phyloP scores from a whole-genome alignment of 2,113 vertebrate genomes.

The Burhinus oedicnemus region DNA sequence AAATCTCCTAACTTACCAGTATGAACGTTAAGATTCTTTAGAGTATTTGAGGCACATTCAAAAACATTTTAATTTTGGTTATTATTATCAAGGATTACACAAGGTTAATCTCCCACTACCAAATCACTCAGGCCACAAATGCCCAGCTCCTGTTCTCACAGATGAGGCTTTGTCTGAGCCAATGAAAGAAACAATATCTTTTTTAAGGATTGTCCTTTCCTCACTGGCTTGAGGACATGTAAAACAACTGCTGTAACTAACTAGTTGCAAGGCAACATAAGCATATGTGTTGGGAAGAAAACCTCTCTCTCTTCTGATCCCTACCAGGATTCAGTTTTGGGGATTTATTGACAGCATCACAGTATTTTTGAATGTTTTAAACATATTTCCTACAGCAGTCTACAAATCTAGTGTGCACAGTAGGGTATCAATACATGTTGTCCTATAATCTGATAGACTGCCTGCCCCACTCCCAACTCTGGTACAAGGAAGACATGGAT shows the following conservation, averaged over 20 bases:
- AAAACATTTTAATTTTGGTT: slow-evolving; percentile 1
- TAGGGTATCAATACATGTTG: background rate
- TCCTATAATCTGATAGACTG: background rate
- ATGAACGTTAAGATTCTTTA: slow-evolving; percentile 16
- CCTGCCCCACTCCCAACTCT: background rate
- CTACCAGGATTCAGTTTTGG: background rate
- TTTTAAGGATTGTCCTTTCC: background rate
- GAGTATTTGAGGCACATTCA: background rate
- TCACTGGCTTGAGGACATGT: background rate
- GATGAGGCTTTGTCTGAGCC: background rate
- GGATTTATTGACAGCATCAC: background rate
- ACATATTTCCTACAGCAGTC: background rate
- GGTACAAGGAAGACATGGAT: background rate
- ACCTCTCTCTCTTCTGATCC: background rate
- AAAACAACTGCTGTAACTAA: background rate
- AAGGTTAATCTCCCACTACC: background rate
- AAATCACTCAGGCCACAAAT: background rate
- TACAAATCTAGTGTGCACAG: background rate
- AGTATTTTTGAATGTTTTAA: background rate
- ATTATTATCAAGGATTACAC: background rate
- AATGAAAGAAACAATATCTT: background rate
- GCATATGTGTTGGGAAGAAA: background rate
- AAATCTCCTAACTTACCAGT: background rate
- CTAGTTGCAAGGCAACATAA: background rate
- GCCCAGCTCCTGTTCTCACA: background rate